Evolutionary conservation across 2,113 vertebrate genomes (phyloP), one percentile per base, ranked within the genome.

Genomic region (Barnardius zonarius): DNA sequence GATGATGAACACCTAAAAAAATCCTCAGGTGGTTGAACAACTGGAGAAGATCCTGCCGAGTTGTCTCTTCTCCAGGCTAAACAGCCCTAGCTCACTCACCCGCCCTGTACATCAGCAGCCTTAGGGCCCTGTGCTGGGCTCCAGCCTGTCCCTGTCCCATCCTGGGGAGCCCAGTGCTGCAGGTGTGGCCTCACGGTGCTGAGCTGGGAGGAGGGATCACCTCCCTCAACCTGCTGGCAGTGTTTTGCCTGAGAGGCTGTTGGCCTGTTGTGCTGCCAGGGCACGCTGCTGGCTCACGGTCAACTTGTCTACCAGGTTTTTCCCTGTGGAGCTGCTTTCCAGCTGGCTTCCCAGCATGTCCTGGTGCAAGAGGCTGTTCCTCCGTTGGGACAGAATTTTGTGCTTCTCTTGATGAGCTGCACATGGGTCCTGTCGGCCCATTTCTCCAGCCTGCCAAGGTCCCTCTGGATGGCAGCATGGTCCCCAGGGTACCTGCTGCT

Each of bases 101-200:
- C 61, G n/a, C 5, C 41, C 16, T 0, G 27, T 30, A 14, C 30
- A 9, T 22, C 78, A 35, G 57, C 15, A 35, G 57, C 3, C 1
- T 59, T 59, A 23, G n/a, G 33, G 57, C 57, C 30, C 49, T 25
- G 51, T 49, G 51, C 86, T 35, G 51, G 51, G 24, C 74, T 64
- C 23, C 66, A 35, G 35, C 11, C 3, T 10, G 41, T 28, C 66
- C 17, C 0, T 41, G 13, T 28, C 35, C 18, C 8, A 25, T 19
- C 13, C 27, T 68, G 69, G 63, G 61, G 69, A 68, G 37, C 30
- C 25, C 57, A 35, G 57, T 59, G 33, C 57, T 54, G 54, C 54
- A 46, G 49, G 17, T 12, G 12, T 11, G 23, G 35, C 66, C 31
- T 49, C 1, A 1, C 4, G 0, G 23, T 7, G 43, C 44, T 44